Percentiles rank a stretch among this genome's conserved stretches.
phyloP scores from a whole-genome alignment of 2,888 invertebrate species.

The Plebejus argus region DNA sequence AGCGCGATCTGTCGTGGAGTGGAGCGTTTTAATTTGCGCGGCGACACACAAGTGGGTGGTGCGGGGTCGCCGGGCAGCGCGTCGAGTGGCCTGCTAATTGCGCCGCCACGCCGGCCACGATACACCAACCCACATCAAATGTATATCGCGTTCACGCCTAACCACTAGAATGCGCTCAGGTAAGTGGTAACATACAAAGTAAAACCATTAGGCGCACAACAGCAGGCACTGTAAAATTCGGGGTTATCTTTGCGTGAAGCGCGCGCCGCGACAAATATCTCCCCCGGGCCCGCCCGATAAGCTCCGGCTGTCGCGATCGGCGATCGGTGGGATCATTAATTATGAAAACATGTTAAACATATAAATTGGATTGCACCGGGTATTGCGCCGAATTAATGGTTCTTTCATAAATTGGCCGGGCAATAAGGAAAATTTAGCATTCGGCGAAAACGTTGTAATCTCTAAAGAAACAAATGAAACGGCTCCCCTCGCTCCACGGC shows the following conservation, averaged over 20 bases:
- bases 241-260: slow-evolving; percentile 47
- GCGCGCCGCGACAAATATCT: slow-evolving; percentile 53
- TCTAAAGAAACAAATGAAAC: slow-evolving; percentile 80
- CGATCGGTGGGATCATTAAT: slow-evolving; percentile 73
- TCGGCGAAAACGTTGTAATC: slow-evolving; percentile 67
- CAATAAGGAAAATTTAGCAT: slow-evolving; percentile 44
- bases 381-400: slow-evolving; percentile 1
- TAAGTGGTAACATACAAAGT: slow-evolving; percentile 36
- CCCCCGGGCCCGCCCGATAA: slow-evolving; percentile 69
- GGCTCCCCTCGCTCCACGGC: slow-evolving; percentile 74
- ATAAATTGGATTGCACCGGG: slow-evolving; percentile 22
- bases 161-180: slow-evolving; percentile 33
- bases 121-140: slow-evolving; percentile 55
- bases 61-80: slow-evolving; percentile 65
- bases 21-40: slow-evolving; percentile 78
- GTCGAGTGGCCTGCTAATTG: slow-evolving; percentile 78
- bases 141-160: slow-evolving; percentile 49
- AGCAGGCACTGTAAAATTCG: slow-evolving; percentile 31
- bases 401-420: slow-evolving; percentile 13
- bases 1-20: slow-evolving; percentile 67
- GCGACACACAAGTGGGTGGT: slow-evolving; percentile 72
- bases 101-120: slow-evolving; percentile 64
- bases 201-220: slow-evolving; percentile 33
- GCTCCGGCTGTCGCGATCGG: slow-evolving; percentile 68
- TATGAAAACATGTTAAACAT: slow-evolving; percentile 50